These are phyloP conservation scores for Melitaea athalia DNA, from an alignment of 2,888 invertebrate genomes.

Conservation along the genomic window DNA sequence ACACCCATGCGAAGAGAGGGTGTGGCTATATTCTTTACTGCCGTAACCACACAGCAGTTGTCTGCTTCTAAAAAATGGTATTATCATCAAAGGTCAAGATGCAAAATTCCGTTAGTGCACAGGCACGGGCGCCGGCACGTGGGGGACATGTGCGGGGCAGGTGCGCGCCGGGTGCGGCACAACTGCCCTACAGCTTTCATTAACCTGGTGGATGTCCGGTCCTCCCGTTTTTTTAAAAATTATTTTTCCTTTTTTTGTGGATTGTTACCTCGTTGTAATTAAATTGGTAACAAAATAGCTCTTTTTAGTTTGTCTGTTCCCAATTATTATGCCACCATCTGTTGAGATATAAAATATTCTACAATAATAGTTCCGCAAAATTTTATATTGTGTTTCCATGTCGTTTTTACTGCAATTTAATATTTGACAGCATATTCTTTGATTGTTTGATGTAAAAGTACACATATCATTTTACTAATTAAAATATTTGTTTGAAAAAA, in stretches of 20 bases:
- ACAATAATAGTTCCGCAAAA: too few relatives aligned
- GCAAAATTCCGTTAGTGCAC: conserved; percentile 27
- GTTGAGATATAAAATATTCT: too few relatives aligned
- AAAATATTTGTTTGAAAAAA: conserved; percentile 28
- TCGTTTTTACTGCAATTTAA: too few relatives aligned
- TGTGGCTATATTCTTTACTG: too few relatives aligned
- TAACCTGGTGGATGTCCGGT: conserved; percentile 12
- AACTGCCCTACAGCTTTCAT: conserved; percentile 42
- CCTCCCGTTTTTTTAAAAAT: background rate
- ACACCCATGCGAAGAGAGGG: too few relatives aligned
- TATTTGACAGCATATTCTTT: too few relatives aligned
- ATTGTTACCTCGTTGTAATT: background rate
- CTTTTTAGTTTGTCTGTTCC: background rate
- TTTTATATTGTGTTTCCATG: too few relatives aligned
- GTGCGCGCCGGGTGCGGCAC: conserved; percentile 50
- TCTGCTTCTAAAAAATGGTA: too few relatives aligned
- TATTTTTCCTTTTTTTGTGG: background rate
- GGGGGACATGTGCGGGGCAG: conserved; percentile 51
- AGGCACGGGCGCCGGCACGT: conserved; percentile 35
- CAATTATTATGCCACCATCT: too few relatives aligned
- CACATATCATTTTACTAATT: conserved; percentile 1
- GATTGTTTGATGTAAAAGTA: too few relatives aligned
- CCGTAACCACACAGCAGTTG: too few relatives aligned
- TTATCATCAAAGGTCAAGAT: conserved; percentile 13
- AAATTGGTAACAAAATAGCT: background rate